A percentile compares a stretch with the other conserved stretches of the same genome.
phyloP scores from a whole-genome alignment of 2,797 vertebrate genomes.

The Lagorchestes hirsutus region DNA sequence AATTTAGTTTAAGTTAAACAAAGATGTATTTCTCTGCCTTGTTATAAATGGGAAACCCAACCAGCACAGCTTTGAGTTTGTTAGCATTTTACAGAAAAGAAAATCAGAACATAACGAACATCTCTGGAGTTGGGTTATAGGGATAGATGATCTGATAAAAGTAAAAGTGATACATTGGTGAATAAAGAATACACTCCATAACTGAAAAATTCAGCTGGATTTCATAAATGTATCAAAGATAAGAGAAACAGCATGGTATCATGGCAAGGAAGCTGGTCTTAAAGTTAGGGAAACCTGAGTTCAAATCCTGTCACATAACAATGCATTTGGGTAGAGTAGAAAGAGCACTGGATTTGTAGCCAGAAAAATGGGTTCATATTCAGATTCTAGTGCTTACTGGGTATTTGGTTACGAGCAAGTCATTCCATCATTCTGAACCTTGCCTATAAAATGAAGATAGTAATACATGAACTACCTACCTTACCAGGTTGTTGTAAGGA shows the following conservation, averaged over 20 bases:
- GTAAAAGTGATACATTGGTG: background rate
- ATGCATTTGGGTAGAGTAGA: background rate
- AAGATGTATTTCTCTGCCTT: background rate
- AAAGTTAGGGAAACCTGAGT: background rate
- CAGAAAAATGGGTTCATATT: background rate
- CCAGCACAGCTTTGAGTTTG: background rate
- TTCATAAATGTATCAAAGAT: background rate
- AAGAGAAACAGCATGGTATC: background rate
- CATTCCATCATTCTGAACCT: background rate
- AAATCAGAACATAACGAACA: background rate
- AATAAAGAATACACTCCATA: background rate
- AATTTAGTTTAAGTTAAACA: background rate
- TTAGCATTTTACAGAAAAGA: background rate
- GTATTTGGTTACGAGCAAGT: background rate
- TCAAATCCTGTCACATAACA: background rate
- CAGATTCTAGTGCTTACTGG: too few species aligned
- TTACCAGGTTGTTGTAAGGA: too few species aligned
- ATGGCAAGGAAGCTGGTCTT: background rate
- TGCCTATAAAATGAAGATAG: background rate
- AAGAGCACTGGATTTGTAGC: background rate
- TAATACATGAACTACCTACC: too few species aligned
- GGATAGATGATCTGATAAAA: background rate
- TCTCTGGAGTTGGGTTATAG: background rate
- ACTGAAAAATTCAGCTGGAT: background rate
- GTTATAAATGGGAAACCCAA: too few species aligned